phyloP scores from a whole-genome alignment of 2,888 invertebrate species.

The Synergus gifuensis region DNA sequence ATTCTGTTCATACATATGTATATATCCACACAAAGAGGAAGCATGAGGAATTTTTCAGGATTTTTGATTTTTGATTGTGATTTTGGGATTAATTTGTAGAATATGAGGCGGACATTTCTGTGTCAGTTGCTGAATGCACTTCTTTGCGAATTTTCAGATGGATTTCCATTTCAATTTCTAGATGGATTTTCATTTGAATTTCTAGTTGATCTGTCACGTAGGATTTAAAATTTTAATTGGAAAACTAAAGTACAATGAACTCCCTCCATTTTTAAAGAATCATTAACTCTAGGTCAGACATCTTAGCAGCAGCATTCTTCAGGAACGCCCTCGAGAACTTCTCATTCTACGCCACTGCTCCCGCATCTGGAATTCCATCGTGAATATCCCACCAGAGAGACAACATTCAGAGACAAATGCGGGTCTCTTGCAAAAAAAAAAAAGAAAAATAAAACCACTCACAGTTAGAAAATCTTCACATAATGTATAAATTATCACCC shows the following conservation, averaged over 20 bases:
- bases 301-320: background rate
- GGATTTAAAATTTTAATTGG: too few species aligned
- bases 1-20: too few species aligned
- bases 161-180: too few species aligned
- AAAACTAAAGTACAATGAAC: background rate
- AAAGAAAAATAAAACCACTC: background rate
- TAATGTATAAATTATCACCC: background rate
- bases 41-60: background rate
- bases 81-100: background rate
- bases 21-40: background rate
- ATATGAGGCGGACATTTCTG: too few species aligned
- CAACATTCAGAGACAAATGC: slow-evolving; percentile 39
- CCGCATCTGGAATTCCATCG: slow-evolving; percentile 41
- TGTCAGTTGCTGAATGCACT: too few species aligned
- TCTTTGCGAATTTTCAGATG: too few species aligned
- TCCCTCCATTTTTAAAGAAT: background rate
- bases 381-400: slow-evolving; percentile 15
- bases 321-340: background rate
- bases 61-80: background rate
- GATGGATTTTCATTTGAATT: too few species aligned
- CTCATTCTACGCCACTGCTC: slow-evolving; percentile 28
- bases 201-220: too few species aligned
- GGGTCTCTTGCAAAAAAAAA: slow-evolving; percentile 31
- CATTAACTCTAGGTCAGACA: background rate
- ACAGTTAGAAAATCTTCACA: slow-evolving; percentile 27